These are phyloP conservation scores for Enteromius argenteus DNA, from an alignment of 2,797 vertebrate genomes.

Conservation along the genomic window DNA sequence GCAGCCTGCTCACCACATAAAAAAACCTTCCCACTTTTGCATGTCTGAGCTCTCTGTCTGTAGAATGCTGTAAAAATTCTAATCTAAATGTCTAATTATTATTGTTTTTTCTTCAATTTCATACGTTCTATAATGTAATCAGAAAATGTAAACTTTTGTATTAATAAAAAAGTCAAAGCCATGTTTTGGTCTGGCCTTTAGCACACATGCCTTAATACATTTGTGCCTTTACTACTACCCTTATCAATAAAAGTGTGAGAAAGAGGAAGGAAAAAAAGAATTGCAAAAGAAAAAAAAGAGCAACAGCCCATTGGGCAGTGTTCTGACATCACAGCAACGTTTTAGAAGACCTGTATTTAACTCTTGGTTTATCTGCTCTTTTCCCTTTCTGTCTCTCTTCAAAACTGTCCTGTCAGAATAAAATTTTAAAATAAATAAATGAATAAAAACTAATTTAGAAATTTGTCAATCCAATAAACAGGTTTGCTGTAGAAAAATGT, in stretches of 20 bases:
- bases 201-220: background rate
- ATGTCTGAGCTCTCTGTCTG: slow-evolving; percentile 61
- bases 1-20: slow-evolving; percentile 67
- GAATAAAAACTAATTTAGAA: background rate
- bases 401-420: background rate
- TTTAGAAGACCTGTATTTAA: background rate
- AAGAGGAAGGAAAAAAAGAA: background rate
- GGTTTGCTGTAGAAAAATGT: slow-evolving; percentile 8
- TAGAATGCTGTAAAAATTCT: background rate
- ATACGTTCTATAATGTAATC: background rate
- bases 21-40: slow-evolving; percentile 63
- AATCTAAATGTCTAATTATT: background rate
- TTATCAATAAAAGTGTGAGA: background rate
- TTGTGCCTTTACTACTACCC: background rate
- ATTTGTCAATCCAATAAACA: background rate
- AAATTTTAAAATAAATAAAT: background rate
- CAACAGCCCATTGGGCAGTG: background rate
- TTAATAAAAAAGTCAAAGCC: background rate
- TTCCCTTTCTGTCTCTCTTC: background rate
- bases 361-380: background rate
- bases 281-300: background rate
- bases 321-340: background rate
- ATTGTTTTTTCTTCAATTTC: background rate
- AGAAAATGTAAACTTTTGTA: background rate
- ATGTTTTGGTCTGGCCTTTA: background rate